Evolutionary conservation across 2,113 vertebrate genomes (phyloP).

Genomic region (Ondatra zibethicus): DNA sequence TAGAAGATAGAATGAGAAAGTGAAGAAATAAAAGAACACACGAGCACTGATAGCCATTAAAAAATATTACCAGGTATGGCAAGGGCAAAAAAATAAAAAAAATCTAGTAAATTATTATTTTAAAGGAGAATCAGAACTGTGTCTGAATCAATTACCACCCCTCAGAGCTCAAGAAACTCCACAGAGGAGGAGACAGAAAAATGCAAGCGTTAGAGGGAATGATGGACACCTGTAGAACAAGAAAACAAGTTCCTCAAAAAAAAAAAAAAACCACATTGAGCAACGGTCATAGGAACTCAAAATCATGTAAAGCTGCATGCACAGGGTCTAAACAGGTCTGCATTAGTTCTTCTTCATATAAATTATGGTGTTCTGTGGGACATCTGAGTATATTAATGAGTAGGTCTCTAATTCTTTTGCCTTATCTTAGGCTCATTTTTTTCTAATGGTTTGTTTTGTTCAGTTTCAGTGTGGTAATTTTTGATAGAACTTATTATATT

Average conservation of each 20-base stretch:
- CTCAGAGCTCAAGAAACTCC: no score
- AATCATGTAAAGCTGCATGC: no score
- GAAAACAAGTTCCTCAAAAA: background rate
- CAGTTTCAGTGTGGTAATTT: background rate
- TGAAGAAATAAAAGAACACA: background rate
- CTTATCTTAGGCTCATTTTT: background rate
- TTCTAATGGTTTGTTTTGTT: background rate
- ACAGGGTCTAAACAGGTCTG: accelerated
- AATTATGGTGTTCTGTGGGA: background rate
- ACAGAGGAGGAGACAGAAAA: no score
- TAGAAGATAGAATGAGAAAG: background rate
- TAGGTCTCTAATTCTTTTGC: background rate
- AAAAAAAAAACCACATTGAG: no score
- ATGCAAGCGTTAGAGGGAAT: no score
- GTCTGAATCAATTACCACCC: no score
- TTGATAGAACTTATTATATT: background rate
- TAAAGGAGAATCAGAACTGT: no score
- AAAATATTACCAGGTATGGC: no score
- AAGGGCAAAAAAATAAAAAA: no score
- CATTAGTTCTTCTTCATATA: no score
- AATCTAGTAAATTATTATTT: background rate
- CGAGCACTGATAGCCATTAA: background rate
- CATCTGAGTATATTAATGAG: no score
- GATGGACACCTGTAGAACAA: no score
- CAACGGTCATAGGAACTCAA: background rate